These are phyloP conservation scores for Suricata suricatta DNA, from an alignment of 2,113 vertebrate species.

Conservation along the genomic window DNA sequence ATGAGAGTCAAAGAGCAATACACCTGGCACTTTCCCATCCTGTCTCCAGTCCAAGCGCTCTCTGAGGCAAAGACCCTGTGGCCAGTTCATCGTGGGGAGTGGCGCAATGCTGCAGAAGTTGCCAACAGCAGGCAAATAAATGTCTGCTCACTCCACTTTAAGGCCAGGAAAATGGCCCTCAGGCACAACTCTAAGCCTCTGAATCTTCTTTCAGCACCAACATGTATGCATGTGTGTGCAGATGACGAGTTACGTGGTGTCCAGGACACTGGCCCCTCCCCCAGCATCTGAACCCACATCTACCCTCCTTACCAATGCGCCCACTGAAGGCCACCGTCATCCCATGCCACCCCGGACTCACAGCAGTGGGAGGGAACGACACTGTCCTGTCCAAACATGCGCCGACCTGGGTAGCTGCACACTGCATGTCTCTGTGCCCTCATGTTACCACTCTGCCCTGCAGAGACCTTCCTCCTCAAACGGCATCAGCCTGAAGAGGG, in stretches of 20 bases:
- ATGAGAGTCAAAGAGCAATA: not conserved
- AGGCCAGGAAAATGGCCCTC: not conserved
- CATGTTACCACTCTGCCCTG: not conserved
- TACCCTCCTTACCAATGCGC: not conserved
- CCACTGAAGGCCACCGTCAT: not conserved
- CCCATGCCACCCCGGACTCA: not conserved
- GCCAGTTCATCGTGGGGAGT: not conserved
- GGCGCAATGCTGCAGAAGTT: not conserved
- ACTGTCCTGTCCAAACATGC: not conserved
- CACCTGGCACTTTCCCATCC: not conserved
- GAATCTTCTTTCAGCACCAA: not conserved
- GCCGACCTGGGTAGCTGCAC: not conserved
- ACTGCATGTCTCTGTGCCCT: not conserved
- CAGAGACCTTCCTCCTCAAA: conserved; percentile 15
- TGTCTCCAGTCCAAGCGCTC: not conserved
- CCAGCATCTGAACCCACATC: not conserved
- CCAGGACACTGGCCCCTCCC: not conserved
- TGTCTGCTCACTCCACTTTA: not conserved
- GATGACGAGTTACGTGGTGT: accelerated
- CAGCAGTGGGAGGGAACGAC: not conserved
- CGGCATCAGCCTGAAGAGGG: conserved; percentile 32
- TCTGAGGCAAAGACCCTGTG: not conserved
- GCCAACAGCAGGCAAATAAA: not conserved
- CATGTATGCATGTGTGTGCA: accelerated
- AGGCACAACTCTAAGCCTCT: not conserved